Conservation (phyloP, 2,888 invertebrate species). For the Drosophila percnosoma region DNA sequence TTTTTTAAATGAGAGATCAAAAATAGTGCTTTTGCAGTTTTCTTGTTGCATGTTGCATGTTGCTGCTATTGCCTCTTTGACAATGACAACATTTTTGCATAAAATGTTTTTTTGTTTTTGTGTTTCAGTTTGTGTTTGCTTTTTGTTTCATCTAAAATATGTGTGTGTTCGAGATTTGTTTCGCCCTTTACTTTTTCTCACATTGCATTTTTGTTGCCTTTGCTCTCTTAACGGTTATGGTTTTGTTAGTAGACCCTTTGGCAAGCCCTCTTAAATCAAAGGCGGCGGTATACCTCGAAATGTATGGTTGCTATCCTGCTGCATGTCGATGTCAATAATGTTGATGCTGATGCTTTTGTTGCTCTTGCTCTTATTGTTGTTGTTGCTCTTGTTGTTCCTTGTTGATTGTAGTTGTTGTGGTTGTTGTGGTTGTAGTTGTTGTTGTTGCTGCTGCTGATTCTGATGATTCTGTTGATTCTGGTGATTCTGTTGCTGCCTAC, state of each 20-base stretch:
- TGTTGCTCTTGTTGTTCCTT: conserved; percentile 46
- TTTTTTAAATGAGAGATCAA: conserved; percentile 71
- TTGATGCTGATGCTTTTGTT: conserved; percentile 47
- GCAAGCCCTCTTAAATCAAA: conserved; percentile 22
- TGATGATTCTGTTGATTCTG: conserved; percentile 38
- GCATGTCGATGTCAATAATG: conserved; percentile 23
- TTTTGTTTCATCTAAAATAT: conserved; percentile 1
- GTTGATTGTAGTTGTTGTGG: conserved; percentile 34
- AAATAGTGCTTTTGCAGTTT: conserved; percentile 75
- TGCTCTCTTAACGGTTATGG: conserved; percentile 4
- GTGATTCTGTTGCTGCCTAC: conserved; percentile 51
- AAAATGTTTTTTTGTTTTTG: conserved; percentile 14
- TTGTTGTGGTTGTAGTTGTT: conserved; percentile 42
- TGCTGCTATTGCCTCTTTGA: conserved; percentile 21
- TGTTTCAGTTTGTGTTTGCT: background rate
- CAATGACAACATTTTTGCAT: conserved; percentile 25
- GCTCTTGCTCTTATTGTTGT: conserved; percentile 44
- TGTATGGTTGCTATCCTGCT: conserved; percentile 44
- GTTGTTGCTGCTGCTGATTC: conserved; percentile 34
- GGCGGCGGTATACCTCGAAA: conserved; percentile 40
- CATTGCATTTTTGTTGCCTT: background rate
- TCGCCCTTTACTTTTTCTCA: conserved; percentile 3
- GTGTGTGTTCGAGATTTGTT: conserved; percentile 35
- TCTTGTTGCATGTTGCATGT: conserved; percentile 34
- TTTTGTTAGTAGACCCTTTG: conserved; percentile 16